phyloP scores from a whole-genome alignment of 2,888 invertebrate genomes.

The Caenorhabditis zanzibari region DNA sequence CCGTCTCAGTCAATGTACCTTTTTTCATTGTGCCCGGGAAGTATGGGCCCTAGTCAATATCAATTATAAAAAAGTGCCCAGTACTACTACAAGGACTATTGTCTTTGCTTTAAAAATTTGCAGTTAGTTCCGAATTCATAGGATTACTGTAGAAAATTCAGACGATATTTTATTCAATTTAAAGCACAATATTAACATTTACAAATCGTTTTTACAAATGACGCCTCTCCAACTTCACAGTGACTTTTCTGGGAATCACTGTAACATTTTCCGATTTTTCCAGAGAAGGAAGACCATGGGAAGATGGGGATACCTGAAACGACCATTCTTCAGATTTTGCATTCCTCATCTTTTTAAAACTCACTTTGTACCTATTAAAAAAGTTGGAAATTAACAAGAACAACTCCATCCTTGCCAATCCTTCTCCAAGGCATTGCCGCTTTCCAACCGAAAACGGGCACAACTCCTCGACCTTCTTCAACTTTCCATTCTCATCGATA shows the following conservation, averaged over 20 bases:
- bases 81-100: too few species aligned
- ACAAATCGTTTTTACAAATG: neutral
- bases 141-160: too few species aligned
- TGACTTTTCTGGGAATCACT: constrained; percentile 6
- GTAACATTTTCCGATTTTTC: constrained; percentile 7
- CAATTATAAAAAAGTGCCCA: too few species aligned
- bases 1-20: too few species aligned
- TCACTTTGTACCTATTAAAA: constrained; percentile 56
- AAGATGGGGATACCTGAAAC: constrained; percentile 20
- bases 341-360: neutral
- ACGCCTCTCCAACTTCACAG: neutral
- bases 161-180: too few species aligned
- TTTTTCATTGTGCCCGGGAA: too few species aligned
- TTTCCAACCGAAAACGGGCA: constrained; percentile 63
- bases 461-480: constrained; percentile 42
- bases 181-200: too few species aligned
- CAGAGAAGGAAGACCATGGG: neutral
- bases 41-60: too few species aligned
- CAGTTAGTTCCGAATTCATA: too few species aligned
- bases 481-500: constrained; percentile 52
- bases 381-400: constrained; percentile 62
- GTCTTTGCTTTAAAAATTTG: too few species aligned
- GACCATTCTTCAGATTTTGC: too few species aligned
- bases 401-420: constrained; percentile 63
- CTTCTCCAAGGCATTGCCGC: constrained; percentile 61